Conservation (phyloP, 1,140 invertebrate species). For the Calliopsis andreniformis region DNA sequence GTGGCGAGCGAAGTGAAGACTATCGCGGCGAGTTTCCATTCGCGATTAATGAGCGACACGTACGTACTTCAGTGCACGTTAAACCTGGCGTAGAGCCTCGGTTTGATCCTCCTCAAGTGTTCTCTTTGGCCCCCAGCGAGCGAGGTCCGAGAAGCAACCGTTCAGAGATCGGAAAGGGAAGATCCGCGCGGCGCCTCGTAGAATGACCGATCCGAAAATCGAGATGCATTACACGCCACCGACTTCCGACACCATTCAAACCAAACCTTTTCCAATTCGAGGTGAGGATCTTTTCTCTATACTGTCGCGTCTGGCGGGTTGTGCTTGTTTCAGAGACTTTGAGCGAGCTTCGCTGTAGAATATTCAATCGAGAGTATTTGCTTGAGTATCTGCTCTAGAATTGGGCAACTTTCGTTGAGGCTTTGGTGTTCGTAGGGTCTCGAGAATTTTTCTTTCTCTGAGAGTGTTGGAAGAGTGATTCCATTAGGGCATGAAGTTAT, state of each 20-base stretch:
- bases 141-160: not conserved
- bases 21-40: not conserved
- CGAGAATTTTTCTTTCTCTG: not conserved
- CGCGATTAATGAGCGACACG: constrained; percentile 14
- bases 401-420: too few species aligned
- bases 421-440: not conserved
- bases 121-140: not conserved
- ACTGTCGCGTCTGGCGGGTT: not conserved
- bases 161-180: not conserved
- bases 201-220: constrained; percentile 73
- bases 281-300: constrained; percentile 80
- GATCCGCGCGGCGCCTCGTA: constrained; percentile 24
- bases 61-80: constrained; percentile 9
- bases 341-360: too few species aligned
- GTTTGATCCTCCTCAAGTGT: not conserved
- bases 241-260: constrained; percentile 90
- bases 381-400: too few species aligned
- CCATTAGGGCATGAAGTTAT: too few species aligned
- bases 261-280: constrained; percentile 92
- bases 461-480: too few species aligned
- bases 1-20: constrained; percentile 12
- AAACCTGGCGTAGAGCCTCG: not conserved
- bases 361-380: not conserved
- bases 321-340: not conserved
- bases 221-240: constrained; percentile 83